Evolutionary conservation across 2,888 invertebrate genomes (phyloP).

Genomic region (Ferdinandea cuprea): DNA sequence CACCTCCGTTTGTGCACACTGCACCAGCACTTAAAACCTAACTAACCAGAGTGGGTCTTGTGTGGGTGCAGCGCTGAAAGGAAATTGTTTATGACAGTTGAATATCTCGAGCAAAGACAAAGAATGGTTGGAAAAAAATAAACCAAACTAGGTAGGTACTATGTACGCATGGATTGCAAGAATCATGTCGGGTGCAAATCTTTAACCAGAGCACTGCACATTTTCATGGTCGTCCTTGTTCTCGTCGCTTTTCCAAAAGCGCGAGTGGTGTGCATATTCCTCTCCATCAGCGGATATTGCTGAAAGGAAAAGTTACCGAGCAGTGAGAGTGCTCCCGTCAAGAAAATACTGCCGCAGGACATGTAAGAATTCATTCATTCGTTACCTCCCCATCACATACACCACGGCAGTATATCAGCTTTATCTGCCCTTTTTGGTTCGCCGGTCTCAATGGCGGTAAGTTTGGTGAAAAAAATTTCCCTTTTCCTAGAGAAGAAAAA

Average conservation of each 20-base stretch:
- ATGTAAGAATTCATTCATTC: slow-evolving; percentile 43
- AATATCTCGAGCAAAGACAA: slow-evolving; percentile 62
- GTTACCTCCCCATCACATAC: background rate
- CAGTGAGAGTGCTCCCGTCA: slow-evolving; percentile 64
- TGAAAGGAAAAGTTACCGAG: slow-evolving; percentile 71
- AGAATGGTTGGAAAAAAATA: slow-evolving; percentile 30
- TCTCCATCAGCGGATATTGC: slow-evolving; percentile 70
- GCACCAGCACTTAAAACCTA: slow-evolving; percentile 19
- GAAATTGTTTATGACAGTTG: slow-evolving; percentile 72
- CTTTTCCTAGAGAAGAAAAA: slow-evolving; percentile 8
- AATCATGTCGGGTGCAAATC: slow-evolving; percentile 48
- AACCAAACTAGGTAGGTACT: background rate
- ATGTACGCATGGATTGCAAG: slow-evolving; percentile 5
- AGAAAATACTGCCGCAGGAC: slow-evolving; percentile 60
- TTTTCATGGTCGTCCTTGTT: slow-evolving; percentile 32
- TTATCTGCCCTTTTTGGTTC: slow-evolving; percentile 59
- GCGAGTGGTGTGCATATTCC: slow-evolving; percentile 47
- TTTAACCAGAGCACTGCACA: slow-evolving; percentile 40
- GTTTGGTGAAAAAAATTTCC: slow-evolving; percentile 24
- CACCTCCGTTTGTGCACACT: slow-evolving; percentile 33
- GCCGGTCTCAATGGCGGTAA: slow-evolving; percentile 21
- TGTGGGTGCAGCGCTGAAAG: slow-evolving; percentile 48
- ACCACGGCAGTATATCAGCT: slow-evolving; percentile 31
- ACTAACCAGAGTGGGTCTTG: slow-evolving; percentile 32
- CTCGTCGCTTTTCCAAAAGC: background rate